These are phyloP conservation scores for Danaus melanippus DNA, from an alignment of 1,140 invertebrate genomes.

Conservation along the genomic window DNA sequence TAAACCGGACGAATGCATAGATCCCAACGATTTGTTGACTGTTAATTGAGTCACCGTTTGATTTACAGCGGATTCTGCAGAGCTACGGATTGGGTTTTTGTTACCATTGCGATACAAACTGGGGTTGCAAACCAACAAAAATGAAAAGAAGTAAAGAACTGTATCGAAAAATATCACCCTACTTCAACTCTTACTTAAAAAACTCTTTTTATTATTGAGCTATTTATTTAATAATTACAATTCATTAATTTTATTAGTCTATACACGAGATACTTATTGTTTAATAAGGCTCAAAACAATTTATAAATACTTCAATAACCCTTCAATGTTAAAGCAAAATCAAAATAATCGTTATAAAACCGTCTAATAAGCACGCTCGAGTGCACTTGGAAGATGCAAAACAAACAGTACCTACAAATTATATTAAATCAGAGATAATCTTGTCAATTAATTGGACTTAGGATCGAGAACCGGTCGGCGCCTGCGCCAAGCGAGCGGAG, in stretches of 20 bases:
- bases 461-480: conserved; percentile 61
- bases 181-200: background rate
- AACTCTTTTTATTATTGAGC: conserved; percentile 1
- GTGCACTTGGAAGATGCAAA: conserved; percentile 37
- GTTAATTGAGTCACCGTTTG: conserved; percentile 52
- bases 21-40: conserved; percentile 66
- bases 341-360: conserved; percentile 22
- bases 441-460: conserved; percentile 71
- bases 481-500: conserved; percentile 55
- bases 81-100: too few relatives aligned
- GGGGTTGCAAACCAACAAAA: too few relatives aligned
- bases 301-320: conserved; percentile 1
- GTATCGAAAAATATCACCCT: background rate
- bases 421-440: conserved; percentile 71
- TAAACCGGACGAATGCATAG: conserved; percentile 66
- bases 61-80: conserved; percentile 30
- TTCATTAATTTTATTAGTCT: too few relatives aligned
- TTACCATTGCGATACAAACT: too few relatives aligned
- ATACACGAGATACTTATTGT: background rate
- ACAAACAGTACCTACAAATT: conserved; percentile 65
- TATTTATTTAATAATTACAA: too few relatives aligned
- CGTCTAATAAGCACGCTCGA: conserved; percentile 20
- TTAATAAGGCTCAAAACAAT: conserved; percentile 1
- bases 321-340: conserved; percentile 6
- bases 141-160: too few relatives aligned